Evolutionary conservation across 2,113 vertebrate genomes (phyloP).

Genomic region (Silurus asotus): DNA sequence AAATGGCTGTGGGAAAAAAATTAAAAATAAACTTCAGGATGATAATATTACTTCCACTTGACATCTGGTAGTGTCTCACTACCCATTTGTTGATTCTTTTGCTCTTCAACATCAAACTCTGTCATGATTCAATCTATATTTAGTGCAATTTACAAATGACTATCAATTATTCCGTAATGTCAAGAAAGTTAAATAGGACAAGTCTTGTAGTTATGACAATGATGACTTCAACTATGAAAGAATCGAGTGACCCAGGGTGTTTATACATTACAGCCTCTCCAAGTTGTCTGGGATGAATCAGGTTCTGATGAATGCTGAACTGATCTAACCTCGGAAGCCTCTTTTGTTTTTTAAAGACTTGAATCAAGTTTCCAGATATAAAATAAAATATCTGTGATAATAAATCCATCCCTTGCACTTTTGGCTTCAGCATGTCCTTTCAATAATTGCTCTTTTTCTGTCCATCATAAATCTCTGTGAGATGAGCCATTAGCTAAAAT

Average conservation of each 20-base stretch:
- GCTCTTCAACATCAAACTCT: neutral
- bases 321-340: constrained; percentile 8
- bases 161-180: neutral
- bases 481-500: constrained; percentile 67
- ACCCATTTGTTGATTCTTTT: neutral
- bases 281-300: constrained; percentile 2
- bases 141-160: neutral
- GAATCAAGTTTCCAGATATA: constrained; percentile 56
- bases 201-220: neutral
- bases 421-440: constrained; percentile 64
- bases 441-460: constrained; percentile 69
- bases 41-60: neutral
- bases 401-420: constrained; percentile 63
- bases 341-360: constrained; percentile 24
- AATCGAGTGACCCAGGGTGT: neutral
- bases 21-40: neutral
- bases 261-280: neutral
- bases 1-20: neutral
- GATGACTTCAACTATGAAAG: neutral
- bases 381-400: constrained; percentile 59
- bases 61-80: neutral
- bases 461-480: constrained; percentile 65
- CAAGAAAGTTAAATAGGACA: neutral
- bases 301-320: constrained; percentile 36
- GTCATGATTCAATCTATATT: neutral